Percentiles rank a stretch among this genome's conserved stretches.
phyloP scores from a whole-genome alignment of 2,888 invertebrate species.

The Callyntrura guangdongensis region DNA sequence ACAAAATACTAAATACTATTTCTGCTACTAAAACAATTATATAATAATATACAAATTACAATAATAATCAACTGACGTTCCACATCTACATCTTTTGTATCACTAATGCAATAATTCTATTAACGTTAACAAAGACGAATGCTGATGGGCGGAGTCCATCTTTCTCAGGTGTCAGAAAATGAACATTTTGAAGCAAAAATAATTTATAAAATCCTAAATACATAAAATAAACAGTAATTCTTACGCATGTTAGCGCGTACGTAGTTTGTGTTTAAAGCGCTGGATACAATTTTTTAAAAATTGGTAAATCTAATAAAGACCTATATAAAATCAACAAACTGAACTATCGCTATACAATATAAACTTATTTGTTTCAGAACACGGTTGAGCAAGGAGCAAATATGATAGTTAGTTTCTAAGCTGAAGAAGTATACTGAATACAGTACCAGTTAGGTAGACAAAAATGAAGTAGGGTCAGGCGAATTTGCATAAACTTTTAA shows the following conservation, averaged over 20 bases:
- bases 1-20: conserved; percentile 53
- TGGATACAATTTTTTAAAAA: conserved; percentile 6
- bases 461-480: no score
- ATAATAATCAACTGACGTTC: conserved; percentile 45
- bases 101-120: conserved; percentile 32
- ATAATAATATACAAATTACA: conserved; percentile 18
- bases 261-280: neutral
- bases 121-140: neutral
- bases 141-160: no score
- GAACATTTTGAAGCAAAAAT: no score
- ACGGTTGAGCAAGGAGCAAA: no score
- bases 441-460: no score
- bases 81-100: conserved; percentile 32
- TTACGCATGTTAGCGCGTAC: neutral
- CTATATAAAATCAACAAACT: conserved; percentile 1
- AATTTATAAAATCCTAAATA: no score
- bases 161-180: no score
- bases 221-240: neutral
- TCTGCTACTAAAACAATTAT: conserved; percentile 39
- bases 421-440: no score
- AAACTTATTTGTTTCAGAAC: no score
- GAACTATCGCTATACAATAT: neutral
- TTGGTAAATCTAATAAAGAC: conserved; percentile 15
- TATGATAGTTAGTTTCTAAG: no score
- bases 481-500: no score